A percentile compares a stretch with the other conserved stretches of the same genome.
phyloP scores from a whole-genome alignment of 2,888 invertebrate species.

The Hesperia comma region DNA sequence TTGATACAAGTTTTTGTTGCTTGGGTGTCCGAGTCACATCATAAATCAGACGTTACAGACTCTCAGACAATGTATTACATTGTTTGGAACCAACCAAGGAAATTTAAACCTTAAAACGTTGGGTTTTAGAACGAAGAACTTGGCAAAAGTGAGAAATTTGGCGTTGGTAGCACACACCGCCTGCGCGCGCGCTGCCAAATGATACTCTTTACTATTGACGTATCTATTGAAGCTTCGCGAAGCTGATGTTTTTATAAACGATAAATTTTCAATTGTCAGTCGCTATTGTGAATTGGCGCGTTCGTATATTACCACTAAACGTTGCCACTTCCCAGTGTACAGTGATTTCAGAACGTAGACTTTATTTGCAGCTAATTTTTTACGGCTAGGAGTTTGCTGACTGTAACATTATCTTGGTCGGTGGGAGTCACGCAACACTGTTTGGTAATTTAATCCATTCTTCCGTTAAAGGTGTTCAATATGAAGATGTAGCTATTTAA shows the following conservation, averaged over 20 bases:
- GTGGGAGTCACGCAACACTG: conserved; percentile 36
- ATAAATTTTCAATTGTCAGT: conserved; percentile 71
- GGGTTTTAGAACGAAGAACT: conserved; percentile 26
- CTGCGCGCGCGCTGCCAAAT: conserved; percentile 63
- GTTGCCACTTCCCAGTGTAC: conserved; percentile 4
- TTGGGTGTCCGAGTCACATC: conserved; percentile 79
- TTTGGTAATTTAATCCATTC: conserved; percentile 51
- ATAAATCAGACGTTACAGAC: conserved; percentile 75
- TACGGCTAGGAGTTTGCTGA: conserved; percentile 10
- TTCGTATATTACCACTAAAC: conserved; percentile 47
- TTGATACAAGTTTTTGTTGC: conserved; percentile 76
- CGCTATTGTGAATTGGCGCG: conserved; percentile 63
- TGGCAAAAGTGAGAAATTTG: conserved; percentile 39
- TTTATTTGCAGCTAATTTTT: conserved; percentile 14
- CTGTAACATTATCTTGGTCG: conserved; percentile 16
- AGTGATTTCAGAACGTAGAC: neutral
- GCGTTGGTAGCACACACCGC: conserved; percentile 42
- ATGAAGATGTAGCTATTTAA: conserved; percentile 37
- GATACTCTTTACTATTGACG: conserved; percentile 70
- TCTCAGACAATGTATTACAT: conserved; percentile 51
- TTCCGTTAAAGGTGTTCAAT: conserved; percentile 44
- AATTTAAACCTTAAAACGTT: conserved; percentile 49
- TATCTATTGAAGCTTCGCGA: conserved; percentile 66
- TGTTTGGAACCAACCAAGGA: conserved; percentile 27
- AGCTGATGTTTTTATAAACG: conserved; percentile 74